Percentiles rank a stretch among this genome's conserved stretches.
Evolutionary conservation across 2,797 vertebrate species (phyloP).

Genomic region (Sebastiscus albofasciatus): DNA sequence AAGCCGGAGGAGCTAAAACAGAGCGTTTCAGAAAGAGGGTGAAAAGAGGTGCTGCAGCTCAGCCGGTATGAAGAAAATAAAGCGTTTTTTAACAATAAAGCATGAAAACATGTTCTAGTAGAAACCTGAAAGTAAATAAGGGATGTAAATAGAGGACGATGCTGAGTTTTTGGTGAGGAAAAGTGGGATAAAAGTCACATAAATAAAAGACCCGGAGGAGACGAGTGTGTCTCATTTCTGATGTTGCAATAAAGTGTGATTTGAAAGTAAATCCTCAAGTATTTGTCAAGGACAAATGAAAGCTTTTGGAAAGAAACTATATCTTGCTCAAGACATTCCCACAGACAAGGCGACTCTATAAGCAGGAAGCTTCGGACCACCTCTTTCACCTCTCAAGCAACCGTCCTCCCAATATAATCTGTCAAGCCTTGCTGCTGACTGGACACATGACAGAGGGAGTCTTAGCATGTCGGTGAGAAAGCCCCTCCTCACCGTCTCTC

Average conservation of each 20-base stretch:
- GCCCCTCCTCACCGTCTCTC: conserved; percentile 42
- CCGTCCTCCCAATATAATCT: conserved; percentile 6
- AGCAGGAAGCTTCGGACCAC: neutral
- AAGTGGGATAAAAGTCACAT: neutral
- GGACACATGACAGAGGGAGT: conserved; percentile 44
- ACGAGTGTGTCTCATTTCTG: neutral
- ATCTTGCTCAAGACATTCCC: conserved; percentile 5
- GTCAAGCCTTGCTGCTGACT: conserved; percentile 46
- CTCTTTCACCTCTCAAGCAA: conserved; percentile 7
- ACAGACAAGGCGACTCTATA: conserved; percentile 7
- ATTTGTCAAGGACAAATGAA: neutral
- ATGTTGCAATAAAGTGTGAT: neutral
- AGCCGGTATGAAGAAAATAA: too few relatives aligned
- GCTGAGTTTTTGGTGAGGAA: neutral
- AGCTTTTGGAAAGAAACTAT: neutral
- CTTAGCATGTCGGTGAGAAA: conserved; percentile 62
- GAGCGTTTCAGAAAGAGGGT: too few relatives aligned
- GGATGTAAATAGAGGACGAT: neutral
- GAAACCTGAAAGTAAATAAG: too few relatives aligned
- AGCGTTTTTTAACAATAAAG: too few relatives aligned
- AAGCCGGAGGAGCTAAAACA: too few relatives aligned
- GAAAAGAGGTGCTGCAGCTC: neutral
- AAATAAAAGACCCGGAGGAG: neutral
- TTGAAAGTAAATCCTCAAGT: neutral
- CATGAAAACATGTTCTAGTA: too few relatives aligned